phyloP scores from a whole-genome alignment of 2,888 invertebrate genomes.

The Eupithecia tripunctaria region DNA sequence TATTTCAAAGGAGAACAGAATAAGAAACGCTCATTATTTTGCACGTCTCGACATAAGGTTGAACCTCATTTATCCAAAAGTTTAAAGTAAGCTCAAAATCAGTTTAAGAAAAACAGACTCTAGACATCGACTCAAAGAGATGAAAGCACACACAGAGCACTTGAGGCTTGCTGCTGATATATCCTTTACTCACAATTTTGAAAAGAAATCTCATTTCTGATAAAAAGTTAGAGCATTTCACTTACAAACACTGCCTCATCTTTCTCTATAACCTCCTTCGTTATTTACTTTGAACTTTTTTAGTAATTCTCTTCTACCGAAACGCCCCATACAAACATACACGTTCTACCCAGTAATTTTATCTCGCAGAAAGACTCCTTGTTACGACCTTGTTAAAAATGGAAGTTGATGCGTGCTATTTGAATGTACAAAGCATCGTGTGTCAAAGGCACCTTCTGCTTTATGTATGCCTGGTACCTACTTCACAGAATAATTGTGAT shows the following conservation, averaged over 20 bases:
- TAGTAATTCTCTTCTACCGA: background rate
- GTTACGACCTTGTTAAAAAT: conserved; percentile 45
- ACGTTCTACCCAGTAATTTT: conserved; percentile 10
- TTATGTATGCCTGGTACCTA: conserved; percentile 21
- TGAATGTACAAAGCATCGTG: conserved; percentile 28
- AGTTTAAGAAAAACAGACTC: background rate
- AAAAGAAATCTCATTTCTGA: background rate
- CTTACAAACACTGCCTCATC: background rate
- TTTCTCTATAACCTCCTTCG: background rate
- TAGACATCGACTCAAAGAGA: background rate
- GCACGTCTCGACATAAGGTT: background rate
- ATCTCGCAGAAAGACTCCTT: conserved; percentile 28
- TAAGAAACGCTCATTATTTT: conserved; percentile 26
- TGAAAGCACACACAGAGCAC: background rate
- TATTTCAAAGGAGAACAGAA: conserved; percentile 33
- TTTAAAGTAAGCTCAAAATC: background rate
- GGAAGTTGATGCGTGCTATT: conserved; percentile 42
- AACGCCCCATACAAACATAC: conserved; percentile 4
- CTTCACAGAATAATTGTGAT: conserved; percentile 10
- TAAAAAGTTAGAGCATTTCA: background rate
- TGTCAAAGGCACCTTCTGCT: conserved; percentile 28
- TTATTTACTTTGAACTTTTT: background rate
- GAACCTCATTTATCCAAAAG: background rate
- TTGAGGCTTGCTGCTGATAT: background rate
- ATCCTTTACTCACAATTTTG: background rate